Percentiles rank a stretch among this genome's conserved stretches.
Conservation (phyloP, 2,113 vertebrate species). For the Serinus canaria region DNA sequence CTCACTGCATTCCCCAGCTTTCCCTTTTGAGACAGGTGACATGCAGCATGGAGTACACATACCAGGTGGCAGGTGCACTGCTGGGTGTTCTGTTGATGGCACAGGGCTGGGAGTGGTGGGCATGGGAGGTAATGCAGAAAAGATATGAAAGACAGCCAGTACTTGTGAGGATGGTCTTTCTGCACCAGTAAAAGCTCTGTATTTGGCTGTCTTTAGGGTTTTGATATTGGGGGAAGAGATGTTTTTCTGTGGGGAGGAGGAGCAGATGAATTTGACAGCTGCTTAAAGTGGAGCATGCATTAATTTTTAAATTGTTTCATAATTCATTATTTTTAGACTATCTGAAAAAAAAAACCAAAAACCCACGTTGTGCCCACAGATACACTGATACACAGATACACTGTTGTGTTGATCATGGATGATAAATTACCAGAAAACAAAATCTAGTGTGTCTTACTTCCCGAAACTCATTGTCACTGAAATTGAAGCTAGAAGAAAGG, state of each 20-base stretch:
- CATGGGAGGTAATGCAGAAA: not conserved
- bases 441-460: not conserved
- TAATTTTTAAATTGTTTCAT: constrained; percentile 73
- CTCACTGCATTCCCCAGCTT: not conserved
- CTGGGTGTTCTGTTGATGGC: not conserved
- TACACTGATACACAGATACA: not conserved
- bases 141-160: not conserved
- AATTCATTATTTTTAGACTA: constrained; percentile 65
- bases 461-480: not conserved
- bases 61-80: not conserved
- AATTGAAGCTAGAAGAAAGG: not conserved
- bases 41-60: not conserved
- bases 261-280: constrained; percentile 68
- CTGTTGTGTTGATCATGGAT: not conserved
- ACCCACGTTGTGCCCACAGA: not conserved
- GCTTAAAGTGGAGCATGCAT: constrained; percentile 68
- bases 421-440: not conserved
- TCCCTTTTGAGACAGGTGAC: not conserved
- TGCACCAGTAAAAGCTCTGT: not conserved
- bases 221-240: not conserved
- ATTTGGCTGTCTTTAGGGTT: not conserved
- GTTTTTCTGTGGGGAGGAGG: constrained; percentile 14
- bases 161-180: not conserved
- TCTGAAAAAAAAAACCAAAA: not conserved
- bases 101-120: not conserved